Base-by-base conservation (phyloP, 2,888 invertebrate species). In the Rhingia rostrata region DNA sequence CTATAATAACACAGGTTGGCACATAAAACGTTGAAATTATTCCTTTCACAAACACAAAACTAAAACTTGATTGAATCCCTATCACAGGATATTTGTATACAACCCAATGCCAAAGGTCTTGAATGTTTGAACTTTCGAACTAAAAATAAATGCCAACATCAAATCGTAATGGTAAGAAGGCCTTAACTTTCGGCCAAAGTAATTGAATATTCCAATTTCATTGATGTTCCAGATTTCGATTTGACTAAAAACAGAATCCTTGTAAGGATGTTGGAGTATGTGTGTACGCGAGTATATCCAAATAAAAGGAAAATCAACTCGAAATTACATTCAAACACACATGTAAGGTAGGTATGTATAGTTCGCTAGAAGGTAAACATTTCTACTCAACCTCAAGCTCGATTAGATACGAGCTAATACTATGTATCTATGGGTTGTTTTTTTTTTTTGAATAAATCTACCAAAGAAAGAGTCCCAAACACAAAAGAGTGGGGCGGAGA, bases 171-270 rank as follows among this genome's bases (percentile, higher is more conserved):
- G 39, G 14, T 41, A 66, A 41, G 22, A 45, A n/a, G 14, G 4
- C 10, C 32, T 12, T 12, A 47, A 6, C 30, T 9, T 51, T 33
- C 12, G 3, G 30, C 35, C 22, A 37, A 69, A 49, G 69, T 49
- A 74, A 80, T 69, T 74, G 67, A 80, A 63, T 69, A 80, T 67
- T 74, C 39, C 51, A 74, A 74, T 80, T 74, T 69, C 56, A 63
- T 58, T 67, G 74, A 63, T 58, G 47, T 37, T 80, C 14, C 66
- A 54, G 51, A 51, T 43, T 72, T 72, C 66, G 54, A 73, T 73
- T 66, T 61, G 66, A 22, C 45, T 54, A 56, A 45, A 74, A 74
- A 61, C 61, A 39, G 61, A 63, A 54, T 51, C 37, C 32, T 10
- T 60, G 41, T 12, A 41, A n/a, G 49, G 74, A 32, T 41, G 9